phyloP scores from a whole-genome alignment of 2,113 vertebrate genomes.

The Corydoras sp. region DNA sequence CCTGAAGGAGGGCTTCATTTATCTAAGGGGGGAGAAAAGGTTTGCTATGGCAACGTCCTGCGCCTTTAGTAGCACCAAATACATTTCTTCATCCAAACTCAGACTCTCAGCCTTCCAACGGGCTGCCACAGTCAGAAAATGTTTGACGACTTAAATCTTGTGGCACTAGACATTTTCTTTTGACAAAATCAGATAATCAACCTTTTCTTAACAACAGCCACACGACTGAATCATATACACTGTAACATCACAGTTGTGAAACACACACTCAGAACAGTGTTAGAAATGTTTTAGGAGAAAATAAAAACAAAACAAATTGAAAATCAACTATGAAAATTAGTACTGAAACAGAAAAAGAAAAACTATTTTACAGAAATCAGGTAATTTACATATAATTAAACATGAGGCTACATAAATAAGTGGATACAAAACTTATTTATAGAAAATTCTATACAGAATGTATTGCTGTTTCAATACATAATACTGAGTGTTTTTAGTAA shows the following conservation, averaged over 20 bases:
- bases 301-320: conserved; percentile 30
- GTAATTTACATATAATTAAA: conserved; percentile 30
- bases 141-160: conserved; percentile 32
- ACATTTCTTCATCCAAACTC: conserved; percentile 32
- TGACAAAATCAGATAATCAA: conserved; percentile 30
- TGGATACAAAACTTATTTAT: conserved; percentile 51
- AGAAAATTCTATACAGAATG: conserved; percentile 50
- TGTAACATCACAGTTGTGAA: conserved; percentile 33
- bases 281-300: conserved; percentile 8
- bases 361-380: conserved; percentile 40
- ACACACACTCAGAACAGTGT: conserved; percentile 35
- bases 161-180: conserved; percentile 34
- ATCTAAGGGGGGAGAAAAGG: conserved; percentile 49
- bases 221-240: conserved; percentile 22
- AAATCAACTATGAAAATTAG: conserved; percentile 29
- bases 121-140: conserved; percentile 53
- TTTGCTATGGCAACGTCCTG: conserved; percentile 40
- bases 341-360: conserved; percentile 37
- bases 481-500: conserved; percentile 60
- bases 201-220: conserved; percentile 27
- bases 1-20: conserved; percentile 69
- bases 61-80: conserved; percentile 24
- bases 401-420: conserved; percentile 50
- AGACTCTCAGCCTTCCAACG: conserved; percentile 67
- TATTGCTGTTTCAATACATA: conserved; percentile 69